phyloP scores from a whole-genome alignment of 2,797 vertebrate species.

The Sebastes baramenuke region DNA sequence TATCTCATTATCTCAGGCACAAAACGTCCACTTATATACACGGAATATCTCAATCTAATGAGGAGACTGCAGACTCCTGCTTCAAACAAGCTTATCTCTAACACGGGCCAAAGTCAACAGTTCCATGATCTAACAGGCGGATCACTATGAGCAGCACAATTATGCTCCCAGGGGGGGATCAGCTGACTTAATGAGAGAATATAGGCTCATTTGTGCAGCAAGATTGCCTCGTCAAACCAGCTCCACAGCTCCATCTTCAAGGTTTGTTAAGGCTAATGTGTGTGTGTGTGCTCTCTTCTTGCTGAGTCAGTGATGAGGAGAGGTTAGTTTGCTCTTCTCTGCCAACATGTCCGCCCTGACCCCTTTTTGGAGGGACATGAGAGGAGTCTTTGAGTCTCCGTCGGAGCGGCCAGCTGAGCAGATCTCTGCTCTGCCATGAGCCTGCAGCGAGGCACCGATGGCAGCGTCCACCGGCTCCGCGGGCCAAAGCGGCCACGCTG shows the following conservation, averaged over 20 bases:
- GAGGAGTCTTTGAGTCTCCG: slow-evolving; percentile 50
- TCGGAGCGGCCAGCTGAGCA: slow-evolving; percentile 16
- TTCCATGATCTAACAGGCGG: background rate
- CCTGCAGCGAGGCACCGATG: slow-evolving; percentile 16
- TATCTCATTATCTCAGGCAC: too few species aligned
- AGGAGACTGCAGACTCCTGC: too few species aligned
- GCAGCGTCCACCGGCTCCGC: slow-evolving; percentile 11
- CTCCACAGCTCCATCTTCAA: slow-evolving; percentile 9
- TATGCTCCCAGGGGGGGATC: background rate
- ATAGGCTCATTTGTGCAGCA: slow-evolving; percentile 16
- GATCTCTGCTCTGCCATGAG: background rate
- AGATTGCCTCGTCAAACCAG: slow-evolving; percentile 17
- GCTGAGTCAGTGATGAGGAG: slow-evolving; percentile 64
- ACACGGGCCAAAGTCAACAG: background rate
- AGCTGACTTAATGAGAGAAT: slow-evolving; percentile 15
- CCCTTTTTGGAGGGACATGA: slow-evolving; percentile 51
- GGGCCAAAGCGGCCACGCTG: slow-evolving; percentile 62
- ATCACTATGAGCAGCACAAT: background rate
- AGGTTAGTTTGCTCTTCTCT: slow-evolving; percentile 32
- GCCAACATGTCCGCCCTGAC: slow-evolving; percentile 66
- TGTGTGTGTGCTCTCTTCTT: slow-evolving; percentile 21
- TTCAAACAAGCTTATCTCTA: background rate
- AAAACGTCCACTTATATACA: too few species aligned
- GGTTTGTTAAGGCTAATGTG: slow-evolving; percentile 4
- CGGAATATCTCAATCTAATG: too few species aligned